A percentile compares a stretch with the other conserved stretches of the same genome.
Conservation (phyloP, 35 echinoderm and acorn worm species). For the Strongylocentrotus purpuratus region DNA sequence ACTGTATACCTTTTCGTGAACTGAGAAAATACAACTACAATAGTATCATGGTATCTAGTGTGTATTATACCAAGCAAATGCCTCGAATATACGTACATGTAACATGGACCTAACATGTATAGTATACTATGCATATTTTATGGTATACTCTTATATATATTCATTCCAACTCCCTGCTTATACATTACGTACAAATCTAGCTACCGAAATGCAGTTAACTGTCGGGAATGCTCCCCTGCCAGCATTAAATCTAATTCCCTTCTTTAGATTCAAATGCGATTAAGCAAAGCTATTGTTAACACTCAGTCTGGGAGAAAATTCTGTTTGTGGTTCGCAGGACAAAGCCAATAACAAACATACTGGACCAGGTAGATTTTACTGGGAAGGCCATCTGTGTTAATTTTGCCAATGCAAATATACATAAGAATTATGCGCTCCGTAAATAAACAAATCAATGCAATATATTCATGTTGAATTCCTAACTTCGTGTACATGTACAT, state of each 20-base stretch:
- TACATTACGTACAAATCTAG: too few species aligned
- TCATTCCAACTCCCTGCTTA: too few species aligned
- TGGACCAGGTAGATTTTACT: not conserved
- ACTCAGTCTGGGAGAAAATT: not conserved
- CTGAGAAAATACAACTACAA: too few species aligned
- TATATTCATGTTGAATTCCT: too few species aligned
- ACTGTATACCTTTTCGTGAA: too few species aligned
- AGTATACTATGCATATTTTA: not conserved
- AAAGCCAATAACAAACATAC: not conserved
- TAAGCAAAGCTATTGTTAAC: conserved; percentile 19
- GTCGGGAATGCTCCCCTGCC: not conserved
- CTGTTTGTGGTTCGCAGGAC: not conserved
- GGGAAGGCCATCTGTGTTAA: not conserved
- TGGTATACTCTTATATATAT: not conserved
- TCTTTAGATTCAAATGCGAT: not conserved
- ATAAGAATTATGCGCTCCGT: not conserved
- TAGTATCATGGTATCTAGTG: too few species aligned
- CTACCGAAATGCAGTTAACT: too few species aligned
- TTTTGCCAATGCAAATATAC: not conserved
- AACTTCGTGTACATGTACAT: too few species aligned
- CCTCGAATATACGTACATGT: too few species aligned
- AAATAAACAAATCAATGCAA: not conserved
- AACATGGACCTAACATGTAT: not conserved
- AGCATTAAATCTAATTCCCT: conserved; percentile 4
- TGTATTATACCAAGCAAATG: too few species aligned